phyloP scores from a whole-genome alignment of 1,140 invertebrate genomes.

The Eciton burchellii region DNA sequence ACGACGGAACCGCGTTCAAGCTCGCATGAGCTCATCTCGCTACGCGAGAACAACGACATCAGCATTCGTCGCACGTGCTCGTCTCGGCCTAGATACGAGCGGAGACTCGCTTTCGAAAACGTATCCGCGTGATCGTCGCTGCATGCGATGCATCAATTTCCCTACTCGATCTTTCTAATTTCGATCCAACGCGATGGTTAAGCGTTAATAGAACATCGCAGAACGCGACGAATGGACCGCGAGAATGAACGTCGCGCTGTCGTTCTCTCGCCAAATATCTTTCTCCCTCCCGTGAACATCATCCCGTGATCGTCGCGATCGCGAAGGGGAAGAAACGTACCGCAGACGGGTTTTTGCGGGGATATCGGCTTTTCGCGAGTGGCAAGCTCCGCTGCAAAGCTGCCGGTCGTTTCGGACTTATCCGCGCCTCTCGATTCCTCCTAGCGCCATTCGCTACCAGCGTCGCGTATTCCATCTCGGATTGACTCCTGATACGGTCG shows the following conservation, averaged over 20 bases:
- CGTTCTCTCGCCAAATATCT: constrained; percentile 62
- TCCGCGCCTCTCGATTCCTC: constrained; percentile 31
- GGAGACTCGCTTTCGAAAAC: too few relatives aligned
- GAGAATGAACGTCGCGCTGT: constrained; percentile 41
- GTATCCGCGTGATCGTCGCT: background rate
- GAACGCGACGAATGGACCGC: constrained; percentile 27
- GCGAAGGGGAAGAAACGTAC: constrained; percentile 61
- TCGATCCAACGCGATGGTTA: background rate
- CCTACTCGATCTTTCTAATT: background rate
- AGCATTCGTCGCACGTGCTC: background rate
- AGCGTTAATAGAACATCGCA: constrained; percentile 57
- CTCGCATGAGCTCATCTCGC: background rate
- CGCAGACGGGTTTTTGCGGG: constrained; percentile 71
- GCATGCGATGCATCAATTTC: too few relatives aligned
- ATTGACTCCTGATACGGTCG: constrained; percentile 51
- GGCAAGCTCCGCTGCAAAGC: constrained; percentile 47
- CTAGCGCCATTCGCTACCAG: background rate
- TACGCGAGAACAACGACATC: background rate
- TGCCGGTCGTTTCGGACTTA: constrained; percentile 68
- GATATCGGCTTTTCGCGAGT: constrained; percentile 76
- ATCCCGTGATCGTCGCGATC: constrained; percentile 8
- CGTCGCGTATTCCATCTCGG: constrained; percentile 30
- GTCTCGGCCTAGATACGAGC: background rate
- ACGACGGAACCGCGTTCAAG: background rate
- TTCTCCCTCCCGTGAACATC: constrained; percentile 59